Evolutionary conservation across 1,140 invertebrate genomes (phyloP), one percentile per base, ranked within the genome.

Genomic region (Cyclargus thomasi): DNA sequence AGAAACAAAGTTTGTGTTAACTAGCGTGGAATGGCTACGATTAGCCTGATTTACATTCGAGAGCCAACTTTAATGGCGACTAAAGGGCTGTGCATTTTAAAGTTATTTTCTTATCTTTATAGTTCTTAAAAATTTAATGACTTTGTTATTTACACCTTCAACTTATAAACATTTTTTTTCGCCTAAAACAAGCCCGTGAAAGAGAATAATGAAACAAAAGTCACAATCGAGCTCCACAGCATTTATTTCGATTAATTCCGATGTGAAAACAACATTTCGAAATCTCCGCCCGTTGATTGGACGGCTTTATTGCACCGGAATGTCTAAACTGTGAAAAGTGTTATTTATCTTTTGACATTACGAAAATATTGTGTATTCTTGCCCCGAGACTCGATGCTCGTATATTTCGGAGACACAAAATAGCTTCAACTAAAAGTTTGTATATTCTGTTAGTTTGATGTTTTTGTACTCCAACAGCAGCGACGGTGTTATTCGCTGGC

Each of bases 291-390:
- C 18, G 55, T 59, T 59, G 55, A 59, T 59, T 59, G 18, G 55
- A 69, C 62, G 62, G 39, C 6, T 64, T 36, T 64, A 47, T n/a
- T 64, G 63, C 7, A 53, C 53, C 39, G 55, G 55, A 21, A 59
- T 59, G 55, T 21, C 55, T 20, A 59, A 21, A 59, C 55, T 59
- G 20, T 59, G 55, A 59, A 11, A 20, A 59, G 18, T 59, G 55
- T 59, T 59, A 21, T 59, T 59, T 59, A 59, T 59, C 20, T 18
- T 59, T 59, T 21, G 18, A 20, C 17, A 21, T 21, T 20, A 21
- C 20, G 20, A 59, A 59, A 59, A 59, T 18, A 20, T 59, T 20
- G 14, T 47, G 39, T 14, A 47, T 47, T 1, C 10, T 16, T 39
- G 10, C 14, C 39, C 39, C 8, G 1, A 2, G 39, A 47, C 39